Percentiles rank a stretch among this genome's conserved stretches.
These are phyloP conservation scores for Synanceia verrucosa DNA, from an alignment of 2,797 vertebrate genomes.

Conservation along the genomic window DNA sequence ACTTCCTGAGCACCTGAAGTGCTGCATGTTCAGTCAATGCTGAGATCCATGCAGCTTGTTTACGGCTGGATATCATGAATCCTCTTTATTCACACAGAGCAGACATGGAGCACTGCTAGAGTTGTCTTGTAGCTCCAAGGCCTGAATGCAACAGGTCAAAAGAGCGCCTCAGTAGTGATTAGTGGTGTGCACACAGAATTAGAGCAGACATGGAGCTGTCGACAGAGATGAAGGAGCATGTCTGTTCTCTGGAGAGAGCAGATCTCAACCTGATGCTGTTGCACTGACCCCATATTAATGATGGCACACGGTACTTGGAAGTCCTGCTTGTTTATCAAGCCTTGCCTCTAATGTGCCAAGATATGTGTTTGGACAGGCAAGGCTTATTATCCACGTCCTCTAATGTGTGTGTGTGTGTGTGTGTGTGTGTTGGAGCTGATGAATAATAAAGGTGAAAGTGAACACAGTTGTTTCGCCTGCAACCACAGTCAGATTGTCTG, in stretches of 20 bases:
- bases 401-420: background rate
- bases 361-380: constrained; percentile 66
- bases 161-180: constrained; percentile 51
- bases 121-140: constrained; percentile 18
- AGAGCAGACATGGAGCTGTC: constrained; percentile 47
- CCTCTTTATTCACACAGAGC: background rate
- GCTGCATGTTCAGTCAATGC: background rate
- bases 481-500: constrained; percentile 49
- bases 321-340: constrained; percentile 38
- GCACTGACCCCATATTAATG: constrained; percentile 26
- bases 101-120: background rate
- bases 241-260: constrained; percentile 24
- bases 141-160: constrained; percentile 37
- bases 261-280: constrained; percentile 33
- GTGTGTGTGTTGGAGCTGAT: constrained; percentile 39
- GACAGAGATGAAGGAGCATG: constrained; percentile 19
- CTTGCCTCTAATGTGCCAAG: constrained; percentile 36
- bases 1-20: background rate
- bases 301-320: constrained; percentile 9
- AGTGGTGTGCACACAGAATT: constrained; percentile 30
- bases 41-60: background rate
- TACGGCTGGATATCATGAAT: background rate
- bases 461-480: constrained; percentile 60
- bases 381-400: constrained; percentile 57
- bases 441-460: constrained; percentile 67